phyloP scores from a whole-genome alignment of 92 coral and sea anemone genomes.

The Metridium senile region DNA sequence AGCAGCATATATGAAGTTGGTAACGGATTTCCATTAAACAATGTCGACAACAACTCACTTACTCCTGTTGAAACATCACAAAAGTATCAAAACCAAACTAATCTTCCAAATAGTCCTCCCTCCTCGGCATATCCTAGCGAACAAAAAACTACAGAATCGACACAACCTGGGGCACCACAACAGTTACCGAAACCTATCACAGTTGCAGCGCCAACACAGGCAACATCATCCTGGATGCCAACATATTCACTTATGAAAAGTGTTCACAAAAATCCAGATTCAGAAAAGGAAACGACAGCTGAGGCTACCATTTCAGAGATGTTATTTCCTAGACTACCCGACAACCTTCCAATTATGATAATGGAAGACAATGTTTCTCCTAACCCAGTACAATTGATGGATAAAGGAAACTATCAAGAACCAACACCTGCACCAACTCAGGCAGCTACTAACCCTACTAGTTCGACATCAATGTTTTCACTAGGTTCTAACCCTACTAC shows the following conservation, averaged over 20 bases:
- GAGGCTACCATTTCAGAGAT: slow-evolving; percentile 10
- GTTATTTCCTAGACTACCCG: slow-evolving; percentile 5
- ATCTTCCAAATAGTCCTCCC: neutral
- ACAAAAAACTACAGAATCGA: neutral
- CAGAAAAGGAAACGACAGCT: neutral
- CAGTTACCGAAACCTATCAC: neutral
- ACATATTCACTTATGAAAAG: slow-evolving; percentile 35
- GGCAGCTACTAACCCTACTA: neutral
- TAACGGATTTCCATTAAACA: neutral
- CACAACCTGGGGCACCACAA: neutral
- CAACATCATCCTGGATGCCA: slow-evolving; percentile 30
- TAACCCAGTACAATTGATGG: slow-evolving; percentile 21
- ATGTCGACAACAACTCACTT: neutral
- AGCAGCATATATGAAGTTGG: slow-evolving; percentile 36
- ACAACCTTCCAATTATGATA: neutral
- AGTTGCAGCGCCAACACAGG: slow-evolving; percentile 11
- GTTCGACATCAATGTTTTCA: slow-evolving; percentile 30
- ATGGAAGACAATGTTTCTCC: neutral
- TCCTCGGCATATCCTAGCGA: too few relatives aligned
- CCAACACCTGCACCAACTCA: slow-evolving; percentile 9
- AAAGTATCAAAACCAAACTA: neutral
- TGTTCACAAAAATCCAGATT: neutral
- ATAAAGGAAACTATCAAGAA: slow-evolving; percentile 20
- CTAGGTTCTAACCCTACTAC: slow-evolving; percentile 23
- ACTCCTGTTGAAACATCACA: neutral